These are phyloP conservation scores for Melanitta fusca DNA, from an alignment of 2,797 vertebrate species.

Conservation along the genomic window DNA sequence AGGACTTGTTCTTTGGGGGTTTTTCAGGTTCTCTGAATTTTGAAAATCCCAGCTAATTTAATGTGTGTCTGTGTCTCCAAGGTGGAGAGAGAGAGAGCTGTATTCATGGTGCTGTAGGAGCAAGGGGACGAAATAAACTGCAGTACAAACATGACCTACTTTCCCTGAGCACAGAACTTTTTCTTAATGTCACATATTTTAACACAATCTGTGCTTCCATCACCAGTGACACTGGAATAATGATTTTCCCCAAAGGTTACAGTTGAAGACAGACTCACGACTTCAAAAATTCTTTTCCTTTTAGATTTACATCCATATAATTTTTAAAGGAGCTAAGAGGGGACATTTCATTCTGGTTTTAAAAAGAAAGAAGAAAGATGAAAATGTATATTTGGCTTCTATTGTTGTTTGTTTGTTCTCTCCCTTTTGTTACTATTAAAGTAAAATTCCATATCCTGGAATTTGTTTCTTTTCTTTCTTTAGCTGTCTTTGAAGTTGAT, in stretches of 20 bases:
- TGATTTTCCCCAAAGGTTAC: not conserved
- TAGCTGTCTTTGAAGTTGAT: slow-evolving; percentile 46
- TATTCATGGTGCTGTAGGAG: not conserved
- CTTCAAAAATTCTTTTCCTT: not conserved
- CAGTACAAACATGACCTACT: not conserved
- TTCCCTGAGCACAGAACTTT: not conserved
- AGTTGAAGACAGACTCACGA: not conserved
- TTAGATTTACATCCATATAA: not conserved
- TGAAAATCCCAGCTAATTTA: not conserved
- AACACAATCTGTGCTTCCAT: not conserved
- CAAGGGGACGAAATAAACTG: not conserved
- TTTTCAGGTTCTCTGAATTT: slow-evolving; percentile 2
- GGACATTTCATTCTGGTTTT: not conserved
- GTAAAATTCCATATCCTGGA: slow-evolving; percentile 23
- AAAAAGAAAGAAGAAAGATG: slow-evolving; percentile 9
- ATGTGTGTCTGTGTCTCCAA: not conserved
- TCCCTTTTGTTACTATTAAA: slow-evolving; percentile 32
- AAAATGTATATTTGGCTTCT: not conserved
- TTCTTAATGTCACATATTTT: not conserved
- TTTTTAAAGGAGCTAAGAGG: not conserved
- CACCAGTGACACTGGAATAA: not conserved
- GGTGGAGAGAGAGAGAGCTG: not conserved
- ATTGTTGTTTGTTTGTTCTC: slow-evolving; percentile 41
- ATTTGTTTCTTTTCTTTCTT: slow-evolving; percentile 53
- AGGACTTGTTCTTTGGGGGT: not conserved